Percentiles rank a stretch among this genome's conserved stretches.
These are phyloP conservation scores for Macaca mulatta DNA, from an alignment of 2,113 vertebrate species.

Conservation along the genomic window DNA sequence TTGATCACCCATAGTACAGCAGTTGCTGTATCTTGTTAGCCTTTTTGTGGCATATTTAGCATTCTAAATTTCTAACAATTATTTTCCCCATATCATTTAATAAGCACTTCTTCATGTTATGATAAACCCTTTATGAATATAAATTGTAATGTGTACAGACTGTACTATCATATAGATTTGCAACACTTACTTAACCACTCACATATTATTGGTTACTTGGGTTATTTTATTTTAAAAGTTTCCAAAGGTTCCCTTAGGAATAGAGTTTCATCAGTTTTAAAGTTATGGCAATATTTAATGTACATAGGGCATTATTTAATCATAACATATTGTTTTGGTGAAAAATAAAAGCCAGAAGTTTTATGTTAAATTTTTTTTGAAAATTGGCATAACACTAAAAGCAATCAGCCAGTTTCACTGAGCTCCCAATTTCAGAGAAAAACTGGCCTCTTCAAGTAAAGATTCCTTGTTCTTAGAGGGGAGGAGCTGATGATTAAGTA, in stretches of 20 bases:
- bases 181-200: neutral
- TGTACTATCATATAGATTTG: neutral
- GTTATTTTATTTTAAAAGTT: constrained; percentile 40
- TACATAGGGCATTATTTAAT: neutral
- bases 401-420: neutral
- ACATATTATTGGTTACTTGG: neutral
- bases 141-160: neutral
- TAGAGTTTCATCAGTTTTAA: neutral
- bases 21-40: neutral
- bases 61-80: constrained; percentile 7
- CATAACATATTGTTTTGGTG: neutral
- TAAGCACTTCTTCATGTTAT: neutral
- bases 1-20: neutral
- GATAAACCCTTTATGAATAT: neutral
- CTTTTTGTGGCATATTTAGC: neutral
- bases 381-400: neutral
- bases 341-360: constrained; percentile 19
- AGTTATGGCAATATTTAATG: neutral
- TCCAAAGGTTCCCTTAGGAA: neutral
- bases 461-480: neutral
- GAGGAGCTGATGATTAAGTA: neutral
- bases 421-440: constrained; percentile 38
- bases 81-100: neutral
- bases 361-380: constrained; percentile 6
- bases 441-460: neutral